A percentile compares a stretch with the other conserved stretches of the same genome.
Conservation (phyloP, 1,140 invertebrate species). For the Drosophila subpulchrella region DNA sequence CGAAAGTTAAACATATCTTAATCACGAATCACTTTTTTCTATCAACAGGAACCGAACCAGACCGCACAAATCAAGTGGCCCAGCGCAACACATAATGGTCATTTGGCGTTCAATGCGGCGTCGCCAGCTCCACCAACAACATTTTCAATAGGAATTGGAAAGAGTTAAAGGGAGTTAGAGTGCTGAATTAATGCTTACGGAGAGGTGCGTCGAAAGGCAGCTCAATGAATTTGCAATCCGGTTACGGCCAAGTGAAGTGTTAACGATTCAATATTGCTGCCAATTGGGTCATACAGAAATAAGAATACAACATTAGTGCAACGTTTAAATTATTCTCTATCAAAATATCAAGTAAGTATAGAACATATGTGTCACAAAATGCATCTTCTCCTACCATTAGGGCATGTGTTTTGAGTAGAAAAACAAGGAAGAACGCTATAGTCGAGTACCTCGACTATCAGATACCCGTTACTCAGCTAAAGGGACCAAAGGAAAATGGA, state of each 20-base stretch:
- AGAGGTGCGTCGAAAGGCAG: slow-evolving; percentile 3
- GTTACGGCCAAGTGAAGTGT: background rate
- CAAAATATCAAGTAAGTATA: too few relatives aligned
- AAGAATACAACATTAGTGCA: background rate
- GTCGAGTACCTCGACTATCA: too few relatives aligned
- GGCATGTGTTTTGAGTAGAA: too few relatives aligned
- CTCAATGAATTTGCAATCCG: slow-evolving; percentile 7
- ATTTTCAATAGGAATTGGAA: slow-evolving; percentile 14
- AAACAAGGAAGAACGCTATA: too few relatives aligned
- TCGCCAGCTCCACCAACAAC: slow-evolving; percentile 39
- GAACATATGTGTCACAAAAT: too few relatives aligned
- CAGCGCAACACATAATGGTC: slow-evolving; percentile 55
- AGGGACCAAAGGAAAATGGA: too few relatives aligned
- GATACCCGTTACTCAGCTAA: too few relatives aligned
- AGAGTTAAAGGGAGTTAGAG: background rate
- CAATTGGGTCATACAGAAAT: background rate
- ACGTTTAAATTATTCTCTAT: background rate
- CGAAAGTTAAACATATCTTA: slow-evolving; percentile 25
- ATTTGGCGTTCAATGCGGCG: slow-evolving; percentile 63
- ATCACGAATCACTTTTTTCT: slow-evolving; percentile 27
- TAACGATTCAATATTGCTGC: background rate
- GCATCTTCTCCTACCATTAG: too few relatives aligned
- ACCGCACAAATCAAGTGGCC: slow-evolving; percentile 40
- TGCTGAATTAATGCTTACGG: slow-evolving; percentile 21
- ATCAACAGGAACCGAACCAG: background rate